These are phyloP conservation scores for Macrosiphum euphorbiae DNA, from an alignment of 2,888 invertebrate genomes.

Conservation along the genomic window DNA sequence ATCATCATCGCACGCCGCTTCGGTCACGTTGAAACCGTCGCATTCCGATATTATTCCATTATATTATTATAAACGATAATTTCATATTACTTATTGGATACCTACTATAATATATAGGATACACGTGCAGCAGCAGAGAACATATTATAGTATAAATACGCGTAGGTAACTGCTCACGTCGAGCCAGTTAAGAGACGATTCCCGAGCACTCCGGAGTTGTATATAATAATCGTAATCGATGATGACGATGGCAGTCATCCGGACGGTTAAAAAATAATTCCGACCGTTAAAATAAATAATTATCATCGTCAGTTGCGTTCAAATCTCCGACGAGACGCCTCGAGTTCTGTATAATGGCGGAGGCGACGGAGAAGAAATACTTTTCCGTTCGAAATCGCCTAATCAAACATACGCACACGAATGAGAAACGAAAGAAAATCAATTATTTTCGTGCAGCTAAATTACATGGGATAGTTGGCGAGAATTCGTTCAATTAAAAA, in stretches of 20 bases:
- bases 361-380: not conserved
- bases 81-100: not conserved
- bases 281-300: not conserved
- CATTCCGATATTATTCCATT: conserved; percentile 46
- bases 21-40: conserved; percentile 26
- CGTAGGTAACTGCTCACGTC: not conserved
- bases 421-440: not conserved
- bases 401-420: not conserved
- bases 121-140: not conserved
- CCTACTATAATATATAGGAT: not conserved
- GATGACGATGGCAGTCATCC: not conserved
- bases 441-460: not conserved
- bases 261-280: not conserved
- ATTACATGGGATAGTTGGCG: not conserved
- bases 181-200: not conserved
- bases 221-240: not conserved
- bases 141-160: not conserved
- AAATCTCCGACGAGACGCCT: not conserved
- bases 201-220: not conserved
- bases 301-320: not conserved
- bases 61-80: not conserved
- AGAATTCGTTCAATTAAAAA: not conserved
- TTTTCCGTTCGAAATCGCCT: not conserved
- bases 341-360: not conserved
- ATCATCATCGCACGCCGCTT: not conserved